phyloP scores from a whole-genome alignment of 2,797 vertebrate genomes.

The Rhinichthys osculus region DNA sequence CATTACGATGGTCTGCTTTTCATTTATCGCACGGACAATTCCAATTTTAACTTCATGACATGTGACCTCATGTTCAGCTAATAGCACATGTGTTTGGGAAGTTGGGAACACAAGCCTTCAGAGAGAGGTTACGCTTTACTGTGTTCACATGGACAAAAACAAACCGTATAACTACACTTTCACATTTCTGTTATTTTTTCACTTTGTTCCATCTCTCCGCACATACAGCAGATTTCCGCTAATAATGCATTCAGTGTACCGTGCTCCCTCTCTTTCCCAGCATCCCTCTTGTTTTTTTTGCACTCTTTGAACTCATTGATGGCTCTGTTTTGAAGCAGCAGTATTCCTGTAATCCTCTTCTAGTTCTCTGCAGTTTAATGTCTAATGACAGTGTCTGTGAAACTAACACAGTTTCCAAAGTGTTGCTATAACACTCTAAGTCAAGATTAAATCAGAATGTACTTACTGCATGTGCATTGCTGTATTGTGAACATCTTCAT shows the following conservation, averaged over 20 bases:
- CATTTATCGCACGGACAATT: not conserved
- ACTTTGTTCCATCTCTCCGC: not conserved
- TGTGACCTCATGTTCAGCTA: not conserved
- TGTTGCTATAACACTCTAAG: not conserved
- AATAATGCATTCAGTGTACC: slow-evolving; percentile 8
- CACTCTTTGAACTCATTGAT: slow-evolving; percentile 7
- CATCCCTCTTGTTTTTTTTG: slow-evolving; percentile 11
- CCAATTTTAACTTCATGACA: not conserved
- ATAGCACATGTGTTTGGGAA: not conserved
- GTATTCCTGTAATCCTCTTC: not conserved
- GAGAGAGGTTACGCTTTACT: not conserved
- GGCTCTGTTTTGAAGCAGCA: slow-evolving; percentile 4
- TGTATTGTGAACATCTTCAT: not conserved
- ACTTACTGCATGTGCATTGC: not conserved
- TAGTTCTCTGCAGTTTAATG: not conserved
- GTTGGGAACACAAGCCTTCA: not conserved
- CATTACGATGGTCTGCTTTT: slow-evolving; percentile 20
- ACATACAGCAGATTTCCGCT: not conserved
- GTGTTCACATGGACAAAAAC: not conserved
- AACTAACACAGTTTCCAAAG: not conserved
- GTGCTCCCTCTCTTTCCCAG: not conserved
- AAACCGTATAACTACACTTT: not conserved
- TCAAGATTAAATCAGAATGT: not conserved
- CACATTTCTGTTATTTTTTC: not conserved
- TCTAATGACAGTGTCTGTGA: not conserved